Evolutionary conservation across 2,113 vertebrate species (phyloP).

Genomic region (Hyperoodon ampullatus): DNA sequence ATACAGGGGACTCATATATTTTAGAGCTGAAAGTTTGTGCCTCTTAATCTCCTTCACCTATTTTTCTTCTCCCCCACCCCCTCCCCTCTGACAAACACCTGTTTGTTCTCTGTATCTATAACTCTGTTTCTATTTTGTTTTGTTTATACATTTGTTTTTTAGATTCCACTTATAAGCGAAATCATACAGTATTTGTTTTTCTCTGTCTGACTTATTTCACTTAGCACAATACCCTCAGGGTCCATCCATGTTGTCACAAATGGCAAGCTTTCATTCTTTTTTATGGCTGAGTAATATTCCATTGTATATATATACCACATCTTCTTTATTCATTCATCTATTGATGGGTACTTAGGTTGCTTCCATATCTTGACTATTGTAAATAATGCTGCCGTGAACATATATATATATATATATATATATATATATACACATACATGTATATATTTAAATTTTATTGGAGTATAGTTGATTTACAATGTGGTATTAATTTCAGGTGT

Average conservation of each 20-base stretch:
- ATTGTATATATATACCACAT: background rate
- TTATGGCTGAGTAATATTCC: background rate
- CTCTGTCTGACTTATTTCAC: background rate
- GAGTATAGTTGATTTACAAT: too few species aligned
- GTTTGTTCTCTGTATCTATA: background rate
- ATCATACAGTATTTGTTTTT: background rate
- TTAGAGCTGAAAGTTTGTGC: background rate
- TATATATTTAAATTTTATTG: too few species aligned
- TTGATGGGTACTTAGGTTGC: background rate
- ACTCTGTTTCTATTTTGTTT: background rate
- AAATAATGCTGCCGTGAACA: too few species aligned
- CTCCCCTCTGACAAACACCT: background rate
- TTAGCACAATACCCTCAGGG: background rate
- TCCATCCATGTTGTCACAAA: background rate
- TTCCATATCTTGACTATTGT: too few species aligned
- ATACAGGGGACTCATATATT: background rate
- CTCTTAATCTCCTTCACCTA: background rate
- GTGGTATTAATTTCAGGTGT: too few species aligned
- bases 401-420: too few species aligned
- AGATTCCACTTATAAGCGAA: background rate
- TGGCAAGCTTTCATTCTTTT: background rate
- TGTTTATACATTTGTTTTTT: background rate
- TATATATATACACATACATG: too few species aligned
- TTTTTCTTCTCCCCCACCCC: background rate
- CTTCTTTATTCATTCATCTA: background rate